A percentile compares a stretch with the other conserved stretches of the same genome.
These are phyloP conservation scores for Forbesichthys agassizii DNA, from an alignment of 2,113 vertebrate species.

Conservation along the genomic window DNA sequence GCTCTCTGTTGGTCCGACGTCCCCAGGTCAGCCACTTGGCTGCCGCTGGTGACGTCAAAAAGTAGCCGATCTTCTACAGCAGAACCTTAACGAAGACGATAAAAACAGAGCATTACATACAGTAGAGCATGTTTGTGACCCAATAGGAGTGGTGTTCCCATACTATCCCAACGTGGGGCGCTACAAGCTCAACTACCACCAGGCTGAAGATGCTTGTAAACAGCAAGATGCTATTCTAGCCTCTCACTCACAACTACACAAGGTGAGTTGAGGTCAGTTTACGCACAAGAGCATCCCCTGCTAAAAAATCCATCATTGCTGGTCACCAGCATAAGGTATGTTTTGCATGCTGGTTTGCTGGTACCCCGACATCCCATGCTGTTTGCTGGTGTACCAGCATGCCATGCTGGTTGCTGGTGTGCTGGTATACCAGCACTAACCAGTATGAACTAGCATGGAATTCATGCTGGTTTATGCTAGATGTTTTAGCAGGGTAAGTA, in stretches of 20 bases:
- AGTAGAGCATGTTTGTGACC: slow-evolving; percentile 10
- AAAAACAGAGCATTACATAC: not conserved
- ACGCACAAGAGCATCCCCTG: not conserved
- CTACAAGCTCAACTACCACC: slow-evolving; percentile 88
- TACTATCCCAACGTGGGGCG: slow-evolving; percentile 89
- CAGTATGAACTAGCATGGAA: no score
- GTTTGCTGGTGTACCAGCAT: no score
- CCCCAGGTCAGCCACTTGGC: not conserved
- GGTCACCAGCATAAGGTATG: no score
- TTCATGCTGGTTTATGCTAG: no score
- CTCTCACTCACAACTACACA: slow-evolving; percentile 89
- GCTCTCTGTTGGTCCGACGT: not conserved
- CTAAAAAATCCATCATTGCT: no score
- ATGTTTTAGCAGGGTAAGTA: not conserved
- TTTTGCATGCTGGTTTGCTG: no score
- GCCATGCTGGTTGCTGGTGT: no score
- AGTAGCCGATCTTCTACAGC: not conserved
- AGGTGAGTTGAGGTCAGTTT: slow-evolving; percentile 40
- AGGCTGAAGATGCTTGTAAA: slow-evolving; percentile 84
- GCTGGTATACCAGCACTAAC: no score
- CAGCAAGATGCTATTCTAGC: slow-evolving; percentile 92
- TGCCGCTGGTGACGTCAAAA: not conserved
- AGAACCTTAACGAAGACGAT: not conserved
- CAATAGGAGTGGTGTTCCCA: slow-evolving; percentile 90
- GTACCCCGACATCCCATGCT: no score